phyloP scores from a whole-genome alignment of 2,888 invertebrate species.

The Campoletis raptor region DNA sequence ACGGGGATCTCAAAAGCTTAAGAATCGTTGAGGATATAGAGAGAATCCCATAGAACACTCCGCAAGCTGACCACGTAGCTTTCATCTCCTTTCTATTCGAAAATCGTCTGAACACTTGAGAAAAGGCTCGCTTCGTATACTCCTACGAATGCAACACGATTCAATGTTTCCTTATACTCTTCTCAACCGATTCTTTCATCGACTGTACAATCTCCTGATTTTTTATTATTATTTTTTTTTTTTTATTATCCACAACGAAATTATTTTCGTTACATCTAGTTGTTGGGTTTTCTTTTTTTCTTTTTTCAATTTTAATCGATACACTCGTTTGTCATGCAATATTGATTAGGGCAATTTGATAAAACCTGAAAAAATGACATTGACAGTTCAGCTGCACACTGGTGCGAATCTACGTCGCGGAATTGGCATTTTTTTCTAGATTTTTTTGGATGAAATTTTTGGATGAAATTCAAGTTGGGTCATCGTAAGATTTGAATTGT shows the following conservation, averaged over 20 bases:
- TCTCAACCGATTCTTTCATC: neutral
- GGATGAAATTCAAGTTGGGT: neutral
- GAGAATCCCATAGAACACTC: slow-evolving; percentile 63
- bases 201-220: neutral
- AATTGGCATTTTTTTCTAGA: too few relatives aligned
- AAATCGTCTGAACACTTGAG: slow-evolving; percentile 62
- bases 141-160: neutral
- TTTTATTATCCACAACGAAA: neutral
- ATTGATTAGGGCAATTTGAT: neutral
- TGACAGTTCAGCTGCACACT: too few relatives aligned
- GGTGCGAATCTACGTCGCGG: too few relatives aligned
- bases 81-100: slow-evolving; percentile 63
- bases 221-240: too few relatives aligned
- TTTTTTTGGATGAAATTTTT: too few relatives aligned
- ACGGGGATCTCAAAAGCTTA: slow-evolving; percentile 35
- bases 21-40: slow-evolving; percentile 53
- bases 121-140: slow-evolving; percentile 31
- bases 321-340: neutral
- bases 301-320: neutral
- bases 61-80: slow-evolving; percentile 70
- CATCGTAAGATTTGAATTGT: neutral
- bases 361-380: neutral
- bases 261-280: neutral
- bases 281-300: too few relatives aligned
- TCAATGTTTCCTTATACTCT: neutral